These are phyloP conservation scores for Rhagoletis pomonella DNA, from an alignment of 1,140 invertebrate genomes.

Conservation along the genomic window DNA sequence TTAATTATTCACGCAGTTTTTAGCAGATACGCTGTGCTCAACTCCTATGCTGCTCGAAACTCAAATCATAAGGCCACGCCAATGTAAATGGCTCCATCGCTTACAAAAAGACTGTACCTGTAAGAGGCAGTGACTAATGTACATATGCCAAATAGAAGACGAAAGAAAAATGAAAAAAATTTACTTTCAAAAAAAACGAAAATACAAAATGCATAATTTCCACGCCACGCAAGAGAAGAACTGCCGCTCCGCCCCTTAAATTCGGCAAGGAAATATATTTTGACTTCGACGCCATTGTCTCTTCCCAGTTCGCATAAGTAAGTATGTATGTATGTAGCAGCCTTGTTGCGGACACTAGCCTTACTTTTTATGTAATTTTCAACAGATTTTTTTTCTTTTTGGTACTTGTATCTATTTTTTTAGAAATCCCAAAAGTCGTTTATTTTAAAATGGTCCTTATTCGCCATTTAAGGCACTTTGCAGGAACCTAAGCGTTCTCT, in stretches of 20 bases:
- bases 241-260: background rate
- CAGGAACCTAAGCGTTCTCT: background rate
- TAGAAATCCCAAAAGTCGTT: slow-evolving; percentile 18
- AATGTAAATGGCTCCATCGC: background rate
- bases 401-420: background rate
- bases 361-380: slow-evolving; percentile 4
- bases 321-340: background rate
- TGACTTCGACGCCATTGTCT: background rate
- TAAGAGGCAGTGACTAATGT: slow-evolving; percentile 19
- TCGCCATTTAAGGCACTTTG: slow-evolving; percentile 8
- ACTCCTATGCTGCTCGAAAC: background rate
- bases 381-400: background rate
- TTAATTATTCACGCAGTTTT: slow-evolving; percentile 29
- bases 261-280: background rate
- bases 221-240: background rate
- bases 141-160: background rate
- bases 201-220: slow-evolving; percentile 24
- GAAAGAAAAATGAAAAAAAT: background rate
- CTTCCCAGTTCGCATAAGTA: background rate
- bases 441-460: slow-evolving; percentile 40
- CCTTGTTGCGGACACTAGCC: background rate
- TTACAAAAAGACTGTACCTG: background rate
- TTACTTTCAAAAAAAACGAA: background rate
- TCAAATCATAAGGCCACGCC: background rate
- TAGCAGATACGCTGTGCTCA: background rate